Percentiles rank a stretch among this genome's conserved stretches.
phyloP scores from a whole-genome alignment of 2,888 invertebrate species.

The Drosophila pegasa region DNA sequence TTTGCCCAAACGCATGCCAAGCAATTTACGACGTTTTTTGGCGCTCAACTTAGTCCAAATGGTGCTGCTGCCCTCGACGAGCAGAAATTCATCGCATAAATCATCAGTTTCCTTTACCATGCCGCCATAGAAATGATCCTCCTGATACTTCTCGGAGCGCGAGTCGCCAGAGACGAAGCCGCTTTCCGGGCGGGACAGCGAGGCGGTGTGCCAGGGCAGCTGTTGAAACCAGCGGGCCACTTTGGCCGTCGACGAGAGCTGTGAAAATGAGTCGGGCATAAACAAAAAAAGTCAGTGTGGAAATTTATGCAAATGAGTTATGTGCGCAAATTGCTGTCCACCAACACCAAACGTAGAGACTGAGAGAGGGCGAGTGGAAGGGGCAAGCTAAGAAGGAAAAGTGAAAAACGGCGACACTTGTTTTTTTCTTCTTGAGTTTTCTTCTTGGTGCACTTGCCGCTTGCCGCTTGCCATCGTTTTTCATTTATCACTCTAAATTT shows the following conservation, averaged over 20 bases:
- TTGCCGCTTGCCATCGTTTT: slow-evolving; percentile 55
- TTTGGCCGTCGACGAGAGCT: slow-evolving; percentile 92
- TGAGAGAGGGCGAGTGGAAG: slow-evolving; percentile 2
- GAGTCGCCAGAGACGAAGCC: slow-evolving; percentile 90
- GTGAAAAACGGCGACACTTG: slow-evolving; percentile 71
- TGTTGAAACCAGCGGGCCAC: slow-evolving; percentile 93
- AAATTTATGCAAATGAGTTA: slow-evolving; percentile 81
- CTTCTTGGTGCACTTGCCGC: slow-evolving; percentile 28
- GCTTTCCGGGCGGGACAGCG: slow-evolving; percentile 91
- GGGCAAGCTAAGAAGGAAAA: slow-evolving; percentile 26
- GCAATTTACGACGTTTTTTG: slow-evolving; percentile 89
- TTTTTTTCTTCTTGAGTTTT: slow-evolving; percentile 31
- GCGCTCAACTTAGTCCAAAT: slow-evolving; percentile 89
- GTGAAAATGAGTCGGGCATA: slow-evolving; percentile 68
- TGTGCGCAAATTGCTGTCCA: slow-evolving; percentile 77
- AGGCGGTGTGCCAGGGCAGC: slow-evolving; percentile 86
- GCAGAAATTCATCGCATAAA: slow-evolving; percentile 87
- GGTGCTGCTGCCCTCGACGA: slow-evolving; percentile 89
- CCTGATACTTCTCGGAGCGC: slow-evolving; percentile 86
- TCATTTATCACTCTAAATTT: slow-evolving; percentile 73
- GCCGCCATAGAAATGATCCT: slow-evolving; percentile 84
- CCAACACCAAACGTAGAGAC: slow-evolving; percentile 34
- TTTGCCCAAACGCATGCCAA: slow-evolving; percentile 89
- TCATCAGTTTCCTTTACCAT: slow-evolving; percentile 82
- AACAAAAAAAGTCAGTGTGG: slow-evolving; percentile 65